These are phyloP conservation scores for Paratilapia polleni DNA, from an alignment of 2,113 vertebrate genomes.

Conservation along the genomic window DNA sequence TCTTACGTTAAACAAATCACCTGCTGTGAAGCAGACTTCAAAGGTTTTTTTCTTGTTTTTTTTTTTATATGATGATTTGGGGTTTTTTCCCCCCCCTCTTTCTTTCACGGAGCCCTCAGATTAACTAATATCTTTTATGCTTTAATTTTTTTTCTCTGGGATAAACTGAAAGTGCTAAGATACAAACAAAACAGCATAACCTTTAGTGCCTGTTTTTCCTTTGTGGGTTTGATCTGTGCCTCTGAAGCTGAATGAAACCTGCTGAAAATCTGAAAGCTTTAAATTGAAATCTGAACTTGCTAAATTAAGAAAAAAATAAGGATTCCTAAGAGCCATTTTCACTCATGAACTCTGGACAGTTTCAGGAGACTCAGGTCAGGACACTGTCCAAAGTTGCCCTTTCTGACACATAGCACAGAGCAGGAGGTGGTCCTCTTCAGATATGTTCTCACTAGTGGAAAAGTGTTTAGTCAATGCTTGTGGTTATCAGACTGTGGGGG, in stretches of 20 bases:
- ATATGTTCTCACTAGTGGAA: background rate
- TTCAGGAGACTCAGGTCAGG: background rate
- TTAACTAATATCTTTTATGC: background rate
- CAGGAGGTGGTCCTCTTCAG: background rate
- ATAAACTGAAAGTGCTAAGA: background rate
- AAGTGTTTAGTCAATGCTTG: too few relatives aligned
- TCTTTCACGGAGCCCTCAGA: background rate
- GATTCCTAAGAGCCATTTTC: background rate
- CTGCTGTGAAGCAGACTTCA: background rate
- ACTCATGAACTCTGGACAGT: background rate
- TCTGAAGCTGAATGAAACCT: background rate
- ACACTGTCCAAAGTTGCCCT: background rate
- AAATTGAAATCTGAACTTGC: accelerated
- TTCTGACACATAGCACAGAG: background rate
- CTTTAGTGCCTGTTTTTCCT: background rate
- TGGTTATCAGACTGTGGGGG: too few relatives aligned
- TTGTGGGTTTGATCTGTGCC: background rate
- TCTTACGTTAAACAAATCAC: background rate
- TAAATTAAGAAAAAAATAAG: background rate
- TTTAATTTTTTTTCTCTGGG: background rate
- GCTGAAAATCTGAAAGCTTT: too few relatives aligned
- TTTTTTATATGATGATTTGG: background rate
- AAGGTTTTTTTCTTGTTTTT: background rate
- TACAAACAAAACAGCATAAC: background rate
- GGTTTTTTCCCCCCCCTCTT: background rate